Percentiles rank a stretch among this genome's conserved stretches.
Evolutionary conservation across 2,888 invertebrate genomes (phyloP).

Genomic region (Liposcelis brunnea): DNA sequence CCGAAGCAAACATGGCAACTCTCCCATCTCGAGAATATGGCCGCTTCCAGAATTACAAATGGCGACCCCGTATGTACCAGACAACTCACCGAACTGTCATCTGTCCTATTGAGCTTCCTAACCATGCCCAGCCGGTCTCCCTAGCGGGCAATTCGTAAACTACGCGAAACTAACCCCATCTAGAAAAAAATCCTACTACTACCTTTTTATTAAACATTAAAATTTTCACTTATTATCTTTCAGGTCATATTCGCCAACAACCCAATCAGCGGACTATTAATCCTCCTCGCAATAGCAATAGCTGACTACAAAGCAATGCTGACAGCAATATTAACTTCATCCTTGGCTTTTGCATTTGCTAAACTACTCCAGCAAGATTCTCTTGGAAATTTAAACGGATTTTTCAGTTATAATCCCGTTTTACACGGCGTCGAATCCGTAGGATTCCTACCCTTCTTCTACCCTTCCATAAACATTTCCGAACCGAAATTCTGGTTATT

Average conservation of each 20-base stretch:
- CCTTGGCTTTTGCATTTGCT: constrained; percentile 23
- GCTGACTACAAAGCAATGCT: constrained; percentile 20
- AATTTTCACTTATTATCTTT: too few species aligned
- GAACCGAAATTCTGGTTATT: constrained; percentile 5
- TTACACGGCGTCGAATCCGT: constrained; percentile 2
- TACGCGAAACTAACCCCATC: too few species aligned
- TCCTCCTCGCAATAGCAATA: constrained; percentile 23
- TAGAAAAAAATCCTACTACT: too few species aligned
- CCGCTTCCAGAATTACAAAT: too few species aligned
- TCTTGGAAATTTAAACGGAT: not conserved
- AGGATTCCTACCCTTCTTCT: not conserved
- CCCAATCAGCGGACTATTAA: constrained; percentile 27
- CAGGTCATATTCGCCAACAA: constrained; percentile 29
- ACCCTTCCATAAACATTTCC: not conserved
- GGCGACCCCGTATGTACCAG: too few species aligned
- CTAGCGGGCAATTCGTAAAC: too few species aligned
- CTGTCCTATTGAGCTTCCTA: too few species aligned
- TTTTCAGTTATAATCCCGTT: constrained; percentile 3
- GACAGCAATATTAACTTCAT: constrained; percentile 21
- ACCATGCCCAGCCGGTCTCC: too few species aligned
- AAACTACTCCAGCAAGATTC: constrained; percentile 9
- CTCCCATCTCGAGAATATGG: too few species aligned
- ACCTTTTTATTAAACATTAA: too few species aligned
- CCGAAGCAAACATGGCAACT: too few species aligned
- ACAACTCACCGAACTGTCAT: too few species aligned